Percentiles rank a stretch among this genome's conserved stretches.
Evolutionary conservation across 2,888 invertebrate genomes (phyloP).

Genomic region (Hypomecis punctinalis): DNA sequence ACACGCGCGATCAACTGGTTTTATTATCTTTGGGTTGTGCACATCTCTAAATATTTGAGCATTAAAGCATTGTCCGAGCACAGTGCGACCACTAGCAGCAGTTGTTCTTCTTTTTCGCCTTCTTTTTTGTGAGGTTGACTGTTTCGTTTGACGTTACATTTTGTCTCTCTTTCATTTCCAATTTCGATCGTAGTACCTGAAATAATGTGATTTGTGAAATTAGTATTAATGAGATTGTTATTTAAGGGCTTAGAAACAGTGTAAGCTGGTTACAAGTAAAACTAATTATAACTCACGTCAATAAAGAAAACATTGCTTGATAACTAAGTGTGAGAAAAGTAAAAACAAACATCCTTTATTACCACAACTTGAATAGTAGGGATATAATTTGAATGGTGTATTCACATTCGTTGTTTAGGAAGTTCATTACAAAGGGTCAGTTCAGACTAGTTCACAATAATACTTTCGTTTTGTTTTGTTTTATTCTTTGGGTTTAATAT

Average conservation of each 20-base stretch:
- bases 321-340: neutral
- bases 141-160: constrained; percentile 88
- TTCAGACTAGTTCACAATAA: too few relatives aligned
- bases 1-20: too few relatives aligned
- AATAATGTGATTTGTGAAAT: constrained; percentile 42
- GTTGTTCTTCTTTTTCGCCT: constrained; percentile 85
- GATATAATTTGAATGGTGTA: too few relatives aligned
- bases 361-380: too few relatives aligned
- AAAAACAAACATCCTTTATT: too few relatives aligned
- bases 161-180: constrained; percentile 91
- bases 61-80: constrained; percentile 76
- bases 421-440: too few relatives aligned
- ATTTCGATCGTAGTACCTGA: constrained; percentile 94
- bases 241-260: too few relatives aligned
- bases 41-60: constrained; percentile 78
- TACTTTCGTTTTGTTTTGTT: too few relatives aligned
- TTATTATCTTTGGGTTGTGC: constrained; percentile 62
- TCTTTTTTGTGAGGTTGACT: constrained; percentile 89
- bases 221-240: neutral
- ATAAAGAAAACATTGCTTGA: neutral
- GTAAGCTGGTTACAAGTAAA: neutral
- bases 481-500: too few relatives aligned
- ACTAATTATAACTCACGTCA: neutral
- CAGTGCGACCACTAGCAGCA: constrained; percentile 82
- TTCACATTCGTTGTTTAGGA: too few relatives aligned